Evolutionary conservation across 2,888 invertebrate genomes (phyloP).

Genomic region (Yponomeuta sedellus): DNA sequence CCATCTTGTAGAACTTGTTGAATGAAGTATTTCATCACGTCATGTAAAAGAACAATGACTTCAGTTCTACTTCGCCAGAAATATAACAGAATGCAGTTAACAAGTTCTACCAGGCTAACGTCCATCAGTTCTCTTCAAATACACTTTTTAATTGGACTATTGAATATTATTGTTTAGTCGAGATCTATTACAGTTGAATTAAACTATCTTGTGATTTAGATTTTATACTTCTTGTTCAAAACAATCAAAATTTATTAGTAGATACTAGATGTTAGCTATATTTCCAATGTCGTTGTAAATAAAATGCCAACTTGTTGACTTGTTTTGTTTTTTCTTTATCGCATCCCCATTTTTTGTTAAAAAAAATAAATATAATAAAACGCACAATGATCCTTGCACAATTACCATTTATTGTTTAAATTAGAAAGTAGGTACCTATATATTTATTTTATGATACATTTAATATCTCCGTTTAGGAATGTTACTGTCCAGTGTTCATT

Average conservation of each 20-base stretch:
- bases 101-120: neutral
- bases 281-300: conserved; percentile 77
- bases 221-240: conserved; percentile 77
- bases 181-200: conserved; percentile 64
- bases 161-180: conserved; percentile 37
- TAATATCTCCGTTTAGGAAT: neutral
- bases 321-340: conserved; percentile 26
- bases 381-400: neutral
- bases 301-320: conserved; percentile 77
- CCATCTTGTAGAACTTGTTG: conserved; percentile 9
- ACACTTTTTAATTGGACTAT: neutral
- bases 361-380: neutral
- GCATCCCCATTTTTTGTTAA: neutral
- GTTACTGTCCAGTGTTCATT: conserved; percentile 37
- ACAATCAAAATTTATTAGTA: conserved; percentile 74
- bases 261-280: conserved; percentile 75
- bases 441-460: conserved; percentile 12
- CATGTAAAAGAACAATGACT: neutral
- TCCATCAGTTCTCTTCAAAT: neutral
- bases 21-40: neutral
- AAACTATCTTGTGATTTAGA: conserved; percentile 72
- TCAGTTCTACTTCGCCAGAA: neutral
- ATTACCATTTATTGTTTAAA: neutral
- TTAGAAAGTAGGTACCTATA: neutral
- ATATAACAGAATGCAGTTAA: neutral